phyloP scores from a whole-genome alignment of 2,888 invertebrate species.

The Cantharis nigra region DNA sequence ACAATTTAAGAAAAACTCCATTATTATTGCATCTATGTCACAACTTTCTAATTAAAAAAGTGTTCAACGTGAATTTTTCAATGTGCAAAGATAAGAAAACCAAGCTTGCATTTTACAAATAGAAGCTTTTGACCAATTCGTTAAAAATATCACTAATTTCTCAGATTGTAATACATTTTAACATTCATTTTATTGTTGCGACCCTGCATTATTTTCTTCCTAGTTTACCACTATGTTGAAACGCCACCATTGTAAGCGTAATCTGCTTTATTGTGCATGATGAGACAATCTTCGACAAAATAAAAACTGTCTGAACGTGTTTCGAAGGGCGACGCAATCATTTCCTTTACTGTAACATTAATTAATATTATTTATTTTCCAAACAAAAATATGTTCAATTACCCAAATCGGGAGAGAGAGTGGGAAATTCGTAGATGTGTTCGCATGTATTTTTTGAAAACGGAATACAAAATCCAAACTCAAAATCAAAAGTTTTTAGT shows the following conservation, averaged over 20 bases:
- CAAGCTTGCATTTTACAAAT: constrained; percentile 12
- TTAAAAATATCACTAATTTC: constrained; percentile 20
- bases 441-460: constrained; percentile 97
- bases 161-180: constrained; percentile 7
- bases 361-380: not conserved
- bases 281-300: constrained; percentile 94
- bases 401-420: constrained; percentile 85
- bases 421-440: constrained; percentile 98
- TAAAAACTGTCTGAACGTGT: constrained; percentile 99
- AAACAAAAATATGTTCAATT: constrained; percentile 51
- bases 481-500: constrained; percentile 97
- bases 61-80: constrained; percentile 6
- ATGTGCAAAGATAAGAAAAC: constrained; percentile 11
- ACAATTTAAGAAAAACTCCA: constrained; percentile 2
- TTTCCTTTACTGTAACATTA: constrained; percentile 81
- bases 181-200: constrained; percentile 20
- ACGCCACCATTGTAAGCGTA: constrained; percentile 92
- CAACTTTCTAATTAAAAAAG: constrained; percentile 5
- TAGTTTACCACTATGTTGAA: constrained; percentile 36
- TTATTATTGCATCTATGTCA: constrained; percentile 11
- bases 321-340: constrained; percentile 95
- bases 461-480: constrained; percentile 99
- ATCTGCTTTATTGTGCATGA: constrained; percentile 99
- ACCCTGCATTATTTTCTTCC: constrained; percentile 14
- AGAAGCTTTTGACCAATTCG: constrained; percentile 9